Base-by-base conservation (phyloP, 2,888 invertebrate genomes). In the Agonopterix subpropinquella region DNA sequence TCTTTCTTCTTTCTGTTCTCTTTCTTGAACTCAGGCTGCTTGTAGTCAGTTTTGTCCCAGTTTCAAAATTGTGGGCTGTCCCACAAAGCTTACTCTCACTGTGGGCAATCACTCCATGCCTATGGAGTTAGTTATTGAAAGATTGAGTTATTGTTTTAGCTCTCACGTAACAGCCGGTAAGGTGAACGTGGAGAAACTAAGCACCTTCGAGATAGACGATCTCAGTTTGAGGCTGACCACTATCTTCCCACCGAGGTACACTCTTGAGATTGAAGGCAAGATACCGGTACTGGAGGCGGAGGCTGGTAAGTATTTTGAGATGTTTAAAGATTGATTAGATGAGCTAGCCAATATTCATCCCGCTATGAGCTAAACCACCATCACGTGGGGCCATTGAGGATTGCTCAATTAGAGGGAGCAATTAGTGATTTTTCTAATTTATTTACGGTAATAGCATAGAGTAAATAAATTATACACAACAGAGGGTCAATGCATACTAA, bases 141-240 rank as follows among this genome's bases (percentile, higher is more conserved):
- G 39, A 35, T n/a, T 36, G 2, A 44, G 36, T 44, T 41, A 1
- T 44, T 15, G 35, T 52, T 67, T 42, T 56, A 73, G 73, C 5
- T 59, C 67, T 4, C 51, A 49, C 35, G 15, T 73, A 0, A 51
- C 54, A 0, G 35, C 68, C 1, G 49, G 52, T 0, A 55, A 60
- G 1, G 9, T 61, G 1, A 55, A 49, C 4, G 51, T 70, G 4
- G 47, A 44, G 1, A 56, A 68, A 8, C 47, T 79, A 1, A 76
- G 77, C 36, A 66, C 71, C 0, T 80, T 80, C 47, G 62, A 59
- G 0, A 55, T 79, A 3, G 65, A 78, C 10, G 37, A 59, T 0
- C 41, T 82, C 5, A 54, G 53, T 1, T 50, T 74, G 4, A 53
- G 51, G 0, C 4, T 54, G 2, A 54, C 44, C 0, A 58, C 51